phyloP scores from a whole-genome alignment of 2,113 vertebrate species.

The Tichodroma muraria region DNA sequence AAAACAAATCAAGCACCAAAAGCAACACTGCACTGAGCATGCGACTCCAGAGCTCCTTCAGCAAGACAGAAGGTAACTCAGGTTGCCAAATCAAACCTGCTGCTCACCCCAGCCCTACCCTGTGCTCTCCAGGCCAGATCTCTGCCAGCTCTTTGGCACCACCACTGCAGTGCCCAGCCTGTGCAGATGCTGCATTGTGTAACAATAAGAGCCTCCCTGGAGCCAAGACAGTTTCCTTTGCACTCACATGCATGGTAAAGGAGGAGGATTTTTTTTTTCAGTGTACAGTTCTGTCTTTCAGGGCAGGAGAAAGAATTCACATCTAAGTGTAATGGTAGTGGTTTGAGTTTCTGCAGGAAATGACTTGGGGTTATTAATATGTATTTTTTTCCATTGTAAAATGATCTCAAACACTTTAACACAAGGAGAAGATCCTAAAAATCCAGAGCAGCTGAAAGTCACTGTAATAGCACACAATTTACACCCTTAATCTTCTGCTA shows the following conservation, averaged over 20 bases:
- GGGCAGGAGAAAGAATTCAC: neutral
- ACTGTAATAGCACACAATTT: neutral
- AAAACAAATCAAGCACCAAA: neutral
- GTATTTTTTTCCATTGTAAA: slow-evolving; percentile 1
- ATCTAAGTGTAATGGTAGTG: neutral
- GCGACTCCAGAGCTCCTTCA: neutral
- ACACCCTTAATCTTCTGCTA: neutral
- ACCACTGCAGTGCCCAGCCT: neutral
- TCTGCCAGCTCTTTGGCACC: neutral
- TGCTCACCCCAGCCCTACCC: neutral
- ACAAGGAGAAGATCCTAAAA: neutral
- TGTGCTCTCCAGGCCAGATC: neutral
- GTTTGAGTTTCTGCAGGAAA: slow-evolving; percentile 19
- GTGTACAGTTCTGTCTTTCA: neutral
- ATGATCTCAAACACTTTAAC: neutral
- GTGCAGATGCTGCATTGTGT: neutral
- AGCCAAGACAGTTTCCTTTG: neutral
- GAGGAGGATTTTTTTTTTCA: neutral
- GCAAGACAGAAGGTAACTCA: neutral
- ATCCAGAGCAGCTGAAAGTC: neutral
- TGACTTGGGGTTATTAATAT: neutral
- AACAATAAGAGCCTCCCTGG: neutral
- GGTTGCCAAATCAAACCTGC: neutral
- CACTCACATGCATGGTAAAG: neutral
- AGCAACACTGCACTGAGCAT: neutral